Percentiles rank a stretch among this genome's conserved stretches.
Evolutionary conservation across 2,797 vertebrate genomes (phyloP).

Genomic region (Poeciliopsis presidionis): DNA sequence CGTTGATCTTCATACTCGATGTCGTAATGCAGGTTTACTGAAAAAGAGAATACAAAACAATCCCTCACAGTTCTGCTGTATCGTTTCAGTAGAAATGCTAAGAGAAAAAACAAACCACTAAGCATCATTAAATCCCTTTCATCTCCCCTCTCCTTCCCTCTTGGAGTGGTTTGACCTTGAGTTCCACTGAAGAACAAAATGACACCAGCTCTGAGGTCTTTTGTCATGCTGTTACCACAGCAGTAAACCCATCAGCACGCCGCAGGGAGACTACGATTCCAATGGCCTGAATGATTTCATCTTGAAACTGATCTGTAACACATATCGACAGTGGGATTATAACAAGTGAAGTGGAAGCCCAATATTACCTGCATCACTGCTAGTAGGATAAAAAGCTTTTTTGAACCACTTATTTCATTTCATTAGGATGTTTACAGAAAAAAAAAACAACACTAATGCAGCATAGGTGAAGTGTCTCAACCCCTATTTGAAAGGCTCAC

Average conservation of each 20-base stretch:
- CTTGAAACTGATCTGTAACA: neutral
- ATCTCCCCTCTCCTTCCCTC: conserved; percentile 22
- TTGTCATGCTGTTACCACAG: conserved; percentile 44
- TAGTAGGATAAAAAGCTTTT: neutral
- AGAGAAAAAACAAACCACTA: conserved; percentile 11
- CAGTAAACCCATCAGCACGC: conserved; percentile 24
- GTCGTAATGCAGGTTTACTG: neutral
- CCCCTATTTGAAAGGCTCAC: conserved; percentile 14
- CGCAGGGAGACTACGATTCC: conserved; percentile 16
- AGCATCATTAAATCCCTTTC: conserved; percentile 42
- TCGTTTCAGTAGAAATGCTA: conserved; percentile 10
- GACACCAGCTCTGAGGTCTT: conserved; percentile 41
- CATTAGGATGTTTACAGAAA: conserved; percentile 29
- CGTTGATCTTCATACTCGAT: neutral
- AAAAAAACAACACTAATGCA: conserved; percentile 18
- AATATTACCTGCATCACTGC: conserved; percentile 1
- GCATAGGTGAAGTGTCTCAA: conserved; percentile 28
- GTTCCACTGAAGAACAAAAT: conserved; percentile 27
- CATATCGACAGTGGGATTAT: conserved; percentile 15
- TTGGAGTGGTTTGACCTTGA: conserved; percentile 49
- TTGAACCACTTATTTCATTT: neutral
- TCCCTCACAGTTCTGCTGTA: neutral
- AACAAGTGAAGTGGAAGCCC: conserved; percentile 6
- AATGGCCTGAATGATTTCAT: conserved; percentile 8
- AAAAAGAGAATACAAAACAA: neutral